Evolutionary conservation across 2,888 invertebrate species (phyloP).

Genomic region (Caenorhabditis afra): DNA sequence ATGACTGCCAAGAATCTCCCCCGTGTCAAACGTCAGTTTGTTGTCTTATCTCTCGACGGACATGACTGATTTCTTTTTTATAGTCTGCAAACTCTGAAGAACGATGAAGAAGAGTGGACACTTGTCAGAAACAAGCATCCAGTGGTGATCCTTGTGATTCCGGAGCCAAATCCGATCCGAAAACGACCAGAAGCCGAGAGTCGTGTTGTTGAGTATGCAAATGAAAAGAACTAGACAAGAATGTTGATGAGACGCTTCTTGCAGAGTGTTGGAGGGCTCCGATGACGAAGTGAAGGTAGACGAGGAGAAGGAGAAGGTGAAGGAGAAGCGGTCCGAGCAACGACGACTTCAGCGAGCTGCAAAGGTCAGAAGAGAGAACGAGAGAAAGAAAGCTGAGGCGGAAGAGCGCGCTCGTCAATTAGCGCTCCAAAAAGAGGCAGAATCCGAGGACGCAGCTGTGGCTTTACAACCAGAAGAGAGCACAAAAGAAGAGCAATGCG

Average conservation of each 20-base stretch:
- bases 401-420: not conserved
- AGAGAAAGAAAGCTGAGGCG: not conserved
- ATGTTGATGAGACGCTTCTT: not conserved
- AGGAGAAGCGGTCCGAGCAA: not conserved
- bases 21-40: too few species aligned
- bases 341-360: conserved; percentile 16
- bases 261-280: conserved; percentile 4
- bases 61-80: too few species aligned
- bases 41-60: too few species aligned
- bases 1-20: too few species aligned
- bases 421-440: not conserved
- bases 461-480: too few species aligned
- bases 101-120: not conserved
- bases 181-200: conserved; percentile 1
- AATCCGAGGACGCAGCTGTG: not conserved
- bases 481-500: not conserved
- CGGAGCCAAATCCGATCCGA: not conserved
- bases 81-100: too few species aligned
- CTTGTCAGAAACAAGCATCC: conserved; percentile 10
- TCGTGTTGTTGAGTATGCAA: not conserved
- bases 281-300: conserved; percentile 1
- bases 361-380: not conserved
- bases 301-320: conserved; percentile 9
- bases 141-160: not conserved
- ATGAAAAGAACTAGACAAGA: not conserved